Evolutionary conservation across 2,797 vertebrate genomes (phyloP).

Genomic region (Galago senegalensis): DNA sequence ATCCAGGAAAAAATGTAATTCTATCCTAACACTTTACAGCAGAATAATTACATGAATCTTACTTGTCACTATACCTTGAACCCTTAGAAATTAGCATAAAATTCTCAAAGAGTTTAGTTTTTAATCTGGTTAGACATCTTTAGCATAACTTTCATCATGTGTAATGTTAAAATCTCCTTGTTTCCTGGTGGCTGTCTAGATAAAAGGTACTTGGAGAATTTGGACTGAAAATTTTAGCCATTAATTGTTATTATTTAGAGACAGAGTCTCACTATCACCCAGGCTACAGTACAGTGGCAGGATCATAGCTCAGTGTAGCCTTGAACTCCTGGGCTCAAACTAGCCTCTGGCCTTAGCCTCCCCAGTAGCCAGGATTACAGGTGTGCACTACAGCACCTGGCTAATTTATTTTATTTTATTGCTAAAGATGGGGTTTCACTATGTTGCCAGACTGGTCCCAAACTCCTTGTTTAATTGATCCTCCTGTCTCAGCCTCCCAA

Average conservation of each 20-base stretch:
- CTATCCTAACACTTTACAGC: neutral
- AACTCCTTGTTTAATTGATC: no score
- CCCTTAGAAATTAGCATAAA: slow-evolving; percentile 18
- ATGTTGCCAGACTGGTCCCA: no score
- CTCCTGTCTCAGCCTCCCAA: no score
- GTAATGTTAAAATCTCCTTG: neutral
- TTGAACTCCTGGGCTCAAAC: no score
- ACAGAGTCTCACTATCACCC: no score
- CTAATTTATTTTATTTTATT: no score
- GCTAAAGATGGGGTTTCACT: no score
- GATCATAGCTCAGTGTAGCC: no score
- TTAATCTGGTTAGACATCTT: neutral
- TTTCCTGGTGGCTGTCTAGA: neutral
- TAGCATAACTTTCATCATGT: neutral
- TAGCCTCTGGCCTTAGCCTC: no score
- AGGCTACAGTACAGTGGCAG: no score
- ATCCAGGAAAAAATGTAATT: neutral
- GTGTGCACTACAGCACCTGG: no score
- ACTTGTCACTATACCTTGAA: neutral
- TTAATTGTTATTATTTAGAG: neutral
- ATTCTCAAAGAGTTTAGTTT: slow-evolving; percentile 52
- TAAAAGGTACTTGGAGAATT: neutral
- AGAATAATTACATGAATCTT: neutral
- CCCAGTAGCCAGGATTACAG: no score
- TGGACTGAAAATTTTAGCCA: neutral